A percentile compares a stretch with the other conserved stretches of the same genome.
phyloP scores from a whole-genome alignment of 2,888 invertebrate genomes.

The Lymantria dispar region DNA sequence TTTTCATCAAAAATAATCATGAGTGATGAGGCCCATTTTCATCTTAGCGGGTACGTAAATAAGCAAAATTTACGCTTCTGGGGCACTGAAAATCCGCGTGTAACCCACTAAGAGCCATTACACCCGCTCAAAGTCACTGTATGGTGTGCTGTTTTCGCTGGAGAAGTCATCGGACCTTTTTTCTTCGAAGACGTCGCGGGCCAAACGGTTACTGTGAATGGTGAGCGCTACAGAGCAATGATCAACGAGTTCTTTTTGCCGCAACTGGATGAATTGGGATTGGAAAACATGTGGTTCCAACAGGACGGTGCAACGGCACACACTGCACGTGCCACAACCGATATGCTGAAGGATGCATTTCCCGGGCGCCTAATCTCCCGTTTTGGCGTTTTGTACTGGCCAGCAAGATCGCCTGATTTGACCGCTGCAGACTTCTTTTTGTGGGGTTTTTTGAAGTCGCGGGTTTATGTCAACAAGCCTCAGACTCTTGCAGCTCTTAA shows the following conservation, averaged over 20 bases:
- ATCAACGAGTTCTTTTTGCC: not conserved
- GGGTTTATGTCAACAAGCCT: too few species aligned
- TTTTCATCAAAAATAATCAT: not conserved
- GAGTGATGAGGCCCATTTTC: not conserved
- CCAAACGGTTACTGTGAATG: too few species aligned
- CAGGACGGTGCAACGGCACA: not conserved
- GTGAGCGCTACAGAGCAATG: too few species aligned
- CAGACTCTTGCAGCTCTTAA: too few species aligned
- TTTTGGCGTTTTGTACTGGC: too few species aligned
- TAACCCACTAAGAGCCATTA: conserved; percentile 20
- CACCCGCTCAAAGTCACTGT: conserved; percentile 55
- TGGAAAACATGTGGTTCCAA: not conserved
- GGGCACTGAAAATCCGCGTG: conserved; percentile 12
- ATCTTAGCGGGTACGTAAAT: conserved; percentile 29
- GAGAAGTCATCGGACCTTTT: conserved; percentile 43
- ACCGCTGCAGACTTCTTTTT: too few species aligned
- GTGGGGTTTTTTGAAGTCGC: too few species aligned
- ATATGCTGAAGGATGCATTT: too few species aligned
- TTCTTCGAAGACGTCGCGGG: conserved; percentile 14
- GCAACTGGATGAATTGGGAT: conserved; percentile 14
- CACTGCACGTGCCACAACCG: not conserved
- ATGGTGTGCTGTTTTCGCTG: conserved; percentile 49
- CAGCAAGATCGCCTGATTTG: too few species aligned
- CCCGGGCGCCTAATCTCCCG: too few species aligned
- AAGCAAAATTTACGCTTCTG: conserved; percentile 30